A percentile compares a stretch with the other conserved stretches of the same genome.
phyloP scores from a whole-genome alignment of 2,888 invertebrate genomes.

The Dysmachus trigonus region DNA sequence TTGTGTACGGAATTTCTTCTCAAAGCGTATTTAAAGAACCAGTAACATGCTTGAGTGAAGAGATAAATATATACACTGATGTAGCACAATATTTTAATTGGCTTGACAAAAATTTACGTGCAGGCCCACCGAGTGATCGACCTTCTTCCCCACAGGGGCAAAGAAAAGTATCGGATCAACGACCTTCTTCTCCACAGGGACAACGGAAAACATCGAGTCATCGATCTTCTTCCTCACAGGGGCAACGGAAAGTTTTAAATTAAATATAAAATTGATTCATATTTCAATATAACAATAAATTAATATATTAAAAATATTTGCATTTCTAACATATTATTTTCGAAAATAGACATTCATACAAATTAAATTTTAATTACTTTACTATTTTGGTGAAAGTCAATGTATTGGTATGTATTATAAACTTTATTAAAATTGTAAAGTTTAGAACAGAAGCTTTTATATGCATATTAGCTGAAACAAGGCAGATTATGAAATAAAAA shows the following conservation, averaged over 20 bases:
- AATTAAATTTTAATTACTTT: too few relatives aligned
- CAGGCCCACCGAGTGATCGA: neutral
- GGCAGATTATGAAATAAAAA: too few relatives aligned
- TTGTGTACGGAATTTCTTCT: neutral
- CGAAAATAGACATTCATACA: too few relatives aligned
- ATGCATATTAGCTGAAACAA: too few relatives aligned
- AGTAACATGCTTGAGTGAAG: neutral
- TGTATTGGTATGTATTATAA: too few relatives aligned
- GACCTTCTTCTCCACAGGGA: neutral
- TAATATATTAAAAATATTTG: too few relatives aligned
- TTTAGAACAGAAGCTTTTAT: too few relatives aligned
- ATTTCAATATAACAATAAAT: too few relatives aligned
- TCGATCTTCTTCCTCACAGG: neutral
- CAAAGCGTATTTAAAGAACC: neutral
- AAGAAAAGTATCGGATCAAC: neutral
- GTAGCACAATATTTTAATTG: neutral
- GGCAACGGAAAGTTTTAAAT: neutral
- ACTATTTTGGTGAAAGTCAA: too few relatives aligned
- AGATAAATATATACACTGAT: neutral
- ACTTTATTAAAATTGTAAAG: too few relatives aligned
- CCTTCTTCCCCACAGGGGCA: neutral
- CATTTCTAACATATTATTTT: too few relatives aligned
- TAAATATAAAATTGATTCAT: neutral
- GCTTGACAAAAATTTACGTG: neutral
- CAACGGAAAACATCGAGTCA: neutral